Evolutionary conservation across 35 echinoderm and acorn worm species (phyloP), one percentile per base, ranked within the genome.

Genomic region (Nesometra sesokonis): DNA sequence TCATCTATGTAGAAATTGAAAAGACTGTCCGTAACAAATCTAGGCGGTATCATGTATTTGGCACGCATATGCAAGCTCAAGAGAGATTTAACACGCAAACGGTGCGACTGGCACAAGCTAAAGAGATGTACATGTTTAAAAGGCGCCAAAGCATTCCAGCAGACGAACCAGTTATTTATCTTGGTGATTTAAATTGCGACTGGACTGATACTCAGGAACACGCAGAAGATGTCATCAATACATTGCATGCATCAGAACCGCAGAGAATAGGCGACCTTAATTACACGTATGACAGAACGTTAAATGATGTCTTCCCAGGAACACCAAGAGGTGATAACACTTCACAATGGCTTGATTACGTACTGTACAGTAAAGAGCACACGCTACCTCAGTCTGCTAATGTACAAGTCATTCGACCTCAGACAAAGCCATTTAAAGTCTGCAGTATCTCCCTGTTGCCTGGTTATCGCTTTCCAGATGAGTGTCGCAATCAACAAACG

Each of bases 131-230:
- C 76, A 47, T 86, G 35, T 91, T 97, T 19, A 91, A 91, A 85
- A 17, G 86, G 34, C 77, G 46, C 0, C 84, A 91, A 46, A 57
- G 88, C 17, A 91, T 97, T 29, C 90, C 95, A 31, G 46, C 33
- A 11, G 84, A 89, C 31, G 92, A 97, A 43, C 89, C 95, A 17
- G 95, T 97, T 19, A 93, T 97, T 27, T 97, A 97, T 47, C 89
- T 89, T 4, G 95, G 95, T 13, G 95, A 97, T 92, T 84, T 97
- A 4, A 97, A 97, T 35, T 92, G 89, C 2, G 93, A 94, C 47
- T 76, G 46, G 37, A 34, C 84, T 2, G 86, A 88, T 38, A 84
- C 83, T 30, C 47, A 67, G 17, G 36, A 87, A 21, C 86, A 97
- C 84, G 92, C 86, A 0, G 39, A 39, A 40, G 87, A 86, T 29